phyloP scores from a whole-genome alignment of 2,797 vertebrate genomes.

The Eulemur coronatus region DNA sequence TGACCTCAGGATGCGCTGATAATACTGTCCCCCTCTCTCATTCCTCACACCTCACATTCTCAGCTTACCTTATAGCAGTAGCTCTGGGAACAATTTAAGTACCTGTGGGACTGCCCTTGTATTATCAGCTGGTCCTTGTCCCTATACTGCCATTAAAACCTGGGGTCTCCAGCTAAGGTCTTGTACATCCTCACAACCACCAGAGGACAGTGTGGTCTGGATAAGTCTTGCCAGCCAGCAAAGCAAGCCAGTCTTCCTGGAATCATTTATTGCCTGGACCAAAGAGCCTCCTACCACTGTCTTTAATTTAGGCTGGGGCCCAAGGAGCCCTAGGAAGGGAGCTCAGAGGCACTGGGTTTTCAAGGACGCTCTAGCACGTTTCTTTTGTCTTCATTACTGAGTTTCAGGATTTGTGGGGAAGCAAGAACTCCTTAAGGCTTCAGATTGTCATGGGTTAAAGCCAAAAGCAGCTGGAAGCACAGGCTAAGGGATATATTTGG shows the following conservation, averaged over 20 bases:
- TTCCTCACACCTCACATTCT: neutral
- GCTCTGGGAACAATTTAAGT: neutral
- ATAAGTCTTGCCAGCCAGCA: neutral
- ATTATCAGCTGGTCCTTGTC: neutral
- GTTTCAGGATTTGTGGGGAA: conserved; percentile 33
- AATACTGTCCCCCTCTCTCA: neutral
- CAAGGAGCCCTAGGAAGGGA: neutral
- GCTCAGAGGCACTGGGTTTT: neutral
- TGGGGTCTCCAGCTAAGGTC: neutral
- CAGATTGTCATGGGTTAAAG: conserved; percentile 37
- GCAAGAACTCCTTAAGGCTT: neutral
- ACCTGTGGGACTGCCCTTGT: neutral
- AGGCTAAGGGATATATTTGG: conserved; percentile 60
- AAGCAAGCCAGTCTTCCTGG: conserved; percentile 7
- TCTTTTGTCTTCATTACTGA: conserved; percentile 49
- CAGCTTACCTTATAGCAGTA: neutral
- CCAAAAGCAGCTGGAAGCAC: conserved; percentile 42
- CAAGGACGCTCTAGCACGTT: neutral
- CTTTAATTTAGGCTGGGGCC: conserved; percentile 52
- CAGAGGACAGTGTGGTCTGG: conserved; percentile 14
- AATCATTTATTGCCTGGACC: conserved; percentile 40
- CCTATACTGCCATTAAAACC: conserved; percentile 30
- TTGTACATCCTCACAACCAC: conserved; percentile 22
- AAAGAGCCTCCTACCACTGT: neutral
- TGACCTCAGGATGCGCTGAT: neutral